phyloP scores from a whole-genome alignment of 1,140 invertebrate genomes.

The Antheraea mylitta region DNA sequence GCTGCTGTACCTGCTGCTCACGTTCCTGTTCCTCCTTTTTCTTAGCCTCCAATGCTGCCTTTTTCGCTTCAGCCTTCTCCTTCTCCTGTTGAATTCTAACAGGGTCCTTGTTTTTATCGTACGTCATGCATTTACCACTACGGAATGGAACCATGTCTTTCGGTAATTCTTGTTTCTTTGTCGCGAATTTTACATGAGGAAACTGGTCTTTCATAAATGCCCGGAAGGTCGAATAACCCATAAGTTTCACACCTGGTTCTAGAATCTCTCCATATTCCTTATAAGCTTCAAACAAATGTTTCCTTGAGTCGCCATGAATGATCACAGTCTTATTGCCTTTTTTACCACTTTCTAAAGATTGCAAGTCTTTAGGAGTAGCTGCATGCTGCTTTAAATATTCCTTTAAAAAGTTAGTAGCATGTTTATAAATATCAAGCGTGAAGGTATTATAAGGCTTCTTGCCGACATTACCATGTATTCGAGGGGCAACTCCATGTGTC shows the following conservation, averaged over 20 bases:
- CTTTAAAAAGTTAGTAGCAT: slow-evolving; percentile 87
- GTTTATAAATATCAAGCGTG: slow-evolving; percentile 87
- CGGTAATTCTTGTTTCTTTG: slow-evolving; percentile 81
- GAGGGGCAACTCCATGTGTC: slow-evolving; percentile 87
- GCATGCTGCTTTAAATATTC: slow-evolving; percentile 81
- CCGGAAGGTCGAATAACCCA: slow-evolving; percentile 89
- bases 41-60: slow-evolving; percentile 68
- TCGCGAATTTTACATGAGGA: slow-evolving; percentile 85
- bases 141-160: slow-evolving; percentile 76
- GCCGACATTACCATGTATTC: slow-evolving; percentile 88
- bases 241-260: slow-evolving; percentile 83
- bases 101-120: slow-evolving; percentile 75
- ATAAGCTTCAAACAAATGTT: slow-evolving; percentile 86
- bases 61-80: slow-evolving; percentile 69
- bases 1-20: slow-evolving; percentile 64
- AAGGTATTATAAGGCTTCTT: slow-evolving; percentile 91
- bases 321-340: slow-evolving; percentile 79
- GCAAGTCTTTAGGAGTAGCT: slow-evolving; percentile 74
- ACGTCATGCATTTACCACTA: slow-evolving; percentile 73
- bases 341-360: slow-evolving; percentile 77
- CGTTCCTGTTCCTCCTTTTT: slow-evolving; percentile 70
- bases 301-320: slow-evolving; percentile 84
- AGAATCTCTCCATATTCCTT: slow-evolving; percentile 85
- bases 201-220: slow-evolving; percentile 91
- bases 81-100: slow-evolving; percentile 72